Percentiles rank a stretch among this genome's conserved stretches.
Conservation (phyloP, 2,888 invertebrate genomes). For the Anarsia innoxiella region DNA sequence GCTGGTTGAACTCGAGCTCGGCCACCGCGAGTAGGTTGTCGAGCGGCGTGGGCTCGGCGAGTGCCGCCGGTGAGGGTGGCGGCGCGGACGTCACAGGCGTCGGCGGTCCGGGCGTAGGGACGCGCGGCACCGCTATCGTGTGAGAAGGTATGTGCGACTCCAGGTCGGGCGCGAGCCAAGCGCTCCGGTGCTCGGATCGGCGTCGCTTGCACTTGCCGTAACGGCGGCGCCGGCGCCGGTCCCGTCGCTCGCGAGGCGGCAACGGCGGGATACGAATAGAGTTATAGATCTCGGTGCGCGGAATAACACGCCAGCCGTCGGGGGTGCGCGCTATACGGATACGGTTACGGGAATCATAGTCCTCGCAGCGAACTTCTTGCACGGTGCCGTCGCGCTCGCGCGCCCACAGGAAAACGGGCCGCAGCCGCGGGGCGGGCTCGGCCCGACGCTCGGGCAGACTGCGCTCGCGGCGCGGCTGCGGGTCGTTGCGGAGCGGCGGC, state of each 20-base stretch:
- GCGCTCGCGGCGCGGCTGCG: slow-evolving; percentile 54
- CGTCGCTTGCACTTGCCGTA: slow-evolving; percentile 25
- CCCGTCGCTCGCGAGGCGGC: slow-evolving; percentile 30
- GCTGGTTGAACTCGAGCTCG: slow-evolving; percentile 78
- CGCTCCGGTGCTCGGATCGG: slow-evolving; percentile 27
- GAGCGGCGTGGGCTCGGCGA: slow-evolving; percentile 69
- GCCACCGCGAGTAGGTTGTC: slow-evolving; percentile 79
- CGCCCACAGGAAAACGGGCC: slow-evolving; percentile 91
- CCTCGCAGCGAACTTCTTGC: slow-evolving; percentile 89
- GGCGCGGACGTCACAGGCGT: slow-evolving; percentile 20
- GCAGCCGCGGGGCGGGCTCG: slow-evolving; percentile 76
- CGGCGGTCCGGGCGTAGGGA: slow-evolving; percentile 30
- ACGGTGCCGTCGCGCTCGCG: slow-evolving; percentile 87
- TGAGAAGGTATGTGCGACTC: slow-evolving; percentile 78
- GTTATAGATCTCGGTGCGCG: slow-evolving; percentile 81
- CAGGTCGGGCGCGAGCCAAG: slow-evolving; percentile 68
- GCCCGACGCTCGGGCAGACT: slow-evolving; percentile 44
- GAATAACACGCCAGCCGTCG: slow-evolving; percentile 88
- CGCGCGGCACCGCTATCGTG: slow-evolving; percentile 72
- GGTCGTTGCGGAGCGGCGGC: slow-evolving; percentile 74
- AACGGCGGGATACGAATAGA: slow-evolving; percentile 50
- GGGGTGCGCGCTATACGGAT: slow-evolving; percentile 88
- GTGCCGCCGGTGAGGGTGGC: slow-evolving; percentile 21
- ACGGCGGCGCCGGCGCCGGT: slow-evolving; percentile 31
- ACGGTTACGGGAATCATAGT: slow-evolving; percentile 90